Base-by-base conservation (phyloP, 2,797 vertebrate species). In the Ataeniobius toweri region DNA sequence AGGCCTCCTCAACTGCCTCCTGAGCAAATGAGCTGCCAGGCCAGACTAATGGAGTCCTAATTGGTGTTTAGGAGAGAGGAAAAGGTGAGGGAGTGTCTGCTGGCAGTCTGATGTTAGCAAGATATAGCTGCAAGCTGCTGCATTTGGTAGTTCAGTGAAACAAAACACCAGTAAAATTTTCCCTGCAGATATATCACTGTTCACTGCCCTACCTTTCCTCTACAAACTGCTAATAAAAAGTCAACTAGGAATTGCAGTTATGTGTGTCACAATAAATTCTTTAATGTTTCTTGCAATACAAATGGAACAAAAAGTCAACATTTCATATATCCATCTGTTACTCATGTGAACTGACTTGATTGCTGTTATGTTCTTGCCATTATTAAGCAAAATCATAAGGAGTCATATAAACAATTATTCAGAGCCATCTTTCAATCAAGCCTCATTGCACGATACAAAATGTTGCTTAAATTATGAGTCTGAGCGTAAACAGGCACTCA, bases 41-140 rank as follows among this genome's bases (percentile, higher is more conserved):
- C 85, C 96, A 94, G 95, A 96, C 97, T 99, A 98, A 99, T 98
- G 96, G 97, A 98, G 96, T 96, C 97, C 98, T 99, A 98, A 99
- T 97, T 98, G 97, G 97, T 96, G 95, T 98, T 98, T 98, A 98
- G 96, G 96, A 95, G 94, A 93, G 86, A 93, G 89, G 95, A 94
- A 95, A 95, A 97, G 96, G 96, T 95, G 95, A 96, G 95, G 89
- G 95, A 96, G 95, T 94, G 93, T 96, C 96, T 96, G 95, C 94
- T 96, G 95, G 95, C 94, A 94, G 94, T 91, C 95, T 90, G 88
- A 85, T 90, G 80, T 87, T 88, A 78, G 86, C 77, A 79, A 88
- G 84, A 82, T 76, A 78, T 88, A 90, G 77, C 86, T 79, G 91
- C 83, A 82, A 80, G 86, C 88, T 76, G 80, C 84, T 90, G 76